These are phyloP conservation scores for Drosophila basisetae DNA, from an alignment of 2,888 invertebrate species.

Conservation along the genomic window DNA sequence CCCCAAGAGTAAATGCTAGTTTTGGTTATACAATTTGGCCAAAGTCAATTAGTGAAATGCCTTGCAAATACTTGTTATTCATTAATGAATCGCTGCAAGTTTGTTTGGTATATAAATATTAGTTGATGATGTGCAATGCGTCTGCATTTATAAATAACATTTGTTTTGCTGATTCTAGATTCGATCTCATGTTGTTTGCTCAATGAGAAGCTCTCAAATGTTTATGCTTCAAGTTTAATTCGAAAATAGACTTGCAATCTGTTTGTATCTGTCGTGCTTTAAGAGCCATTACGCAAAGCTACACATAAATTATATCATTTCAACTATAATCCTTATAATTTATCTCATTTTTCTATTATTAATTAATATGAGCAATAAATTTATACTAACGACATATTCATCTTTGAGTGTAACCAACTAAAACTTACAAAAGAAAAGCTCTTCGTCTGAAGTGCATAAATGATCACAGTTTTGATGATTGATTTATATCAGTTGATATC, in stretches of 20 bases:
- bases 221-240: not conserved
- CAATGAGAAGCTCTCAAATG: not conserved
- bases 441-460: not conserved
- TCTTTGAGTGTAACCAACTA: not conserved
- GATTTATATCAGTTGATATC: not conserved
- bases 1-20: slow-evolving; percentile 5
- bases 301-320: not conserved
- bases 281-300: not conserved
- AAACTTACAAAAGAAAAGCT: not conserved
- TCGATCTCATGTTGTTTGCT: not conserved
- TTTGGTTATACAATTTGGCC: slow-evolving; percentile 8
- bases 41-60: slow-evolving; percentile 45
- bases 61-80: slow-evolving; percentile 25
- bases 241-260: not conserved
- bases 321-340: not conserved
- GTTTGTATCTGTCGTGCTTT: not conserved
- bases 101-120: slow-evolving; percentile 26
- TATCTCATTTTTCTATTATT: not conserved
- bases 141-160: slow-evolving; percentile 3
- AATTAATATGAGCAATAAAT: not conserved
- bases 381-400: not conserved
- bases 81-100: slow-evolving; percentile 15
- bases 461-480: not conserved
- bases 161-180: not conserved
- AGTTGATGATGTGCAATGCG: slow-evolving; percentile 11